A percentile compares a stretch with the other conserved stretches of the same genome.
These are phyloP conservation scores for Julus scandinavius DNA, from an alignment of 2,888 invertebrate genomes.

Conservation along the genomic window DNA sequence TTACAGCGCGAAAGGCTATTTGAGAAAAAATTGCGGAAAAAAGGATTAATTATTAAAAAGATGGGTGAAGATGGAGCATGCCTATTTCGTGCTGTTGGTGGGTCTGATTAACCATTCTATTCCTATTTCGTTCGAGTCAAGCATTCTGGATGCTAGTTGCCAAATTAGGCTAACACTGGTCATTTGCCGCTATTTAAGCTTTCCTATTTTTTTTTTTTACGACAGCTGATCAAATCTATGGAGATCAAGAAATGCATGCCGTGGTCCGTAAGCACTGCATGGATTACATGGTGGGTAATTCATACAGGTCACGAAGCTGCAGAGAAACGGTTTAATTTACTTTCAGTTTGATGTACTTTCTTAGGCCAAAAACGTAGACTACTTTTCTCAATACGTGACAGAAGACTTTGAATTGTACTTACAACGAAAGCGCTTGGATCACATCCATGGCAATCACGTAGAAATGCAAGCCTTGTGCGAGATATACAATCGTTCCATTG, in stretches of 20 bases:
- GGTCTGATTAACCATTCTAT: background rate
- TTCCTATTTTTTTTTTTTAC: background rate
- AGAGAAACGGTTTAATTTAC: slow-evolving; percentile 18
- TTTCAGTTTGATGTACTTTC: background rate
- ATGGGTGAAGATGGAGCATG: slow-evolving; percentile 92
- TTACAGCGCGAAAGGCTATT: slow-evolving; percentile 76
- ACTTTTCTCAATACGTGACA: slow-evolving; percentile 87
- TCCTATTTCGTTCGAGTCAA: background rate
- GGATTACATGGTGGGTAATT: slow-evolving; percentile 82
- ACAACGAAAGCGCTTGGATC: slow-evolving; percentile 79
- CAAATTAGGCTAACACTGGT: background rate
- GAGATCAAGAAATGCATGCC: slow-evolving; percentile 89
- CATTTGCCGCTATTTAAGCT: background rate
- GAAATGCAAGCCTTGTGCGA: slow-evolving; percentile 92
- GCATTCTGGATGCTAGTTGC: slow-evolving; percentile 35
- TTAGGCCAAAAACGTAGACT: slow-evolving; percentile 84
- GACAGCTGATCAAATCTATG: slow-evolving; percentile 85
- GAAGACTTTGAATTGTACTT: slow-evolving; percentile 88
- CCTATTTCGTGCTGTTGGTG: slow-evolving; percentile 82
- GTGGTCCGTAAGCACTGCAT: slow-evolving; percentile 85
- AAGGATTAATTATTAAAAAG: slow-evolving; percentile 81
- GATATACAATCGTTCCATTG: slow-evolving; percentile 86
- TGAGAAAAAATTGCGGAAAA: slow-evolving; percentile 76
- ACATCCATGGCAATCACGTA: slow-evolving; percentile 88
- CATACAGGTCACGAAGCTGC: background rate